phyloP scores from a whole-genome alignment of 2,113 vertebrate genomes.

The Pangasianodon gigas region DNA sequence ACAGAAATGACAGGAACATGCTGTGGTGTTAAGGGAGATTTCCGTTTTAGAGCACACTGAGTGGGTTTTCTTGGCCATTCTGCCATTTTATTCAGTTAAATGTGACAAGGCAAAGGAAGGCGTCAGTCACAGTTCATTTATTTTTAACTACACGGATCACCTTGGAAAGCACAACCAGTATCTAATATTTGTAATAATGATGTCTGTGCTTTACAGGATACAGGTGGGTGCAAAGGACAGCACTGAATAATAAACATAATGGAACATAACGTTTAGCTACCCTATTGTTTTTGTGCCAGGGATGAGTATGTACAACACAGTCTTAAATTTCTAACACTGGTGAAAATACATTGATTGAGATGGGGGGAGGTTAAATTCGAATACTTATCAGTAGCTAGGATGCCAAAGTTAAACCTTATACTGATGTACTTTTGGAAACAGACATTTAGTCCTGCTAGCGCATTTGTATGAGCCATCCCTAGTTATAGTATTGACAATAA shows the following conservation, averaged over 20 bases:
- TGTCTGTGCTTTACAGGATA: neutral
- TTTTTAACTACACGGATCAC: neutral
- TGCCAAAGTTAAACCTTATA: neutral
- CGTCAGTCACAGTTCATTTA: conserved; percentile 2
- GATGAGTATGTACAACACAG: too few species aligned
- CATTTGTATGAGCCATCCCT: neutral
- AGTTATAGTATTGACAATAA: neutral
- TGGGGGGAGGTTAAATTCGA: neutral
- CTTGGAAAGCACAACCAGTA: neutral
- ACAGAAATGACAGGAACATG: conserved; percentile 29
- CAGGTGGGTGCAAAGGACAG: neutral
- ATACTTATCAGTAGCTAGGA: neutral
- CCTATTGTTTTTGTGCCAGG: neutral
- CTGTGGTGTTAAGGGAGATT: conserved; percentile 30
- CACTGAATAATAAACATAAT: neutral
- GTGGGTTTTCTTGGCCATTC: neutral
- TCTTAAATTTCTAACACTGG: too few species aligned
- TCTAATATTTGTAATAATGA: neutral
- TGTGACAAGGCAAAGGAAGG: neutral
- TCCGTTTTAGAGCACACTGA: conserved; percentile 10
- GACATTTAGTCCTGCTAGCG: neutral
- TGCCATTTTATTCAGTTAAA: conserved; percentile 5
- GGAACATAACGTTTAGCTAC: neutral
- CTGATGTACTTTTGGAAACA: neutral
- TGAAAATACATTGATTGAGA: too few species aligned